Evolutionary conservation across 2,113 vertebrate genomes (phyloP), one percentile per base, ranked within the genome.

Genomic region (Pomatostomus ruficeps): DNA sequence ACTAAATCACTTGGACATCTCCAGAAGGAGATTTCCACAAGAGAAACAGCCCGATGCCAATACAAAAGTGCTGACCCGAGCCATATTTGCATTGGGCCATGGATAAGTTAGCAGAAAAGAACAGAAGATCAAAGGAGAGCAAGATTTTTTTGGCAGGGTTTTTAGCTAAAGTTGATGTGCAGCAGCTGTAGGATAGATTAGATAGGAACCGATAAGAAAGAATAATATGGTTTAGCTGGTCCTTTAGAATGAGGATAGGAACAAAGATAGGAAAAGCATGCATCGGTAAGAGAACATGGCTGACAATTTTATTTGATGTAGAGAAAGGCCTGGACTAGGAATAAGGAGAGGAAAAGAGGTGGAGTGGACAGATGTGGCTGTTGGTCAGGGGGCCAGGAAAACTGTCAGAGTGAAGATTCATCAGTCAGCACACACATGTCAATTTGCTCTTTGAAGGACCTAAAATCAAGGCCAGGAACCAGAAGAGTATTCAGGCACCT

Each of bases 141-240:
- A 73, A 49, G 12, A 91, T 49, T 68, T 89, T 89, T 96, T 89
- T 95, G 88, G 71, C 92, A 95, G 26, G 9, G 51, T 52, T 88
- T 91, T 59, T 82, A 83, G 45, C 35, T 79, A 57, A 85, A 16
- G 14, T 21, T 76, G 45, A 90, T 42, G 24, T 68, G 43, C 45
- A 93, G 61, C 71, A 80, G 58, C 67, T 90, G 58, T 85, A 77
- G 42, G 14, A 73, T 46, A 91, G 54, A 73, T 88, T 52, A 88
- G 66, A 25, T 85, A 79, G 33, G 26, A 35, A 79, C 42, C 76
- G 78, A 79, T 46, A 65, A 54, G 71, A 87, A 87, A 91, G 51
- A 77, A 59, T 85, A 72, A 57, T 65, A 45, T 5, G 4, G 20
- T 79, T 81, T 84, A 91, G 43, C 19, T 84, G 68, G 18, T 89